Evolutionary conservation across 2,113 vertebrate genomes (phyloP).

Genomic region (Podarcis muralis): DNA sequence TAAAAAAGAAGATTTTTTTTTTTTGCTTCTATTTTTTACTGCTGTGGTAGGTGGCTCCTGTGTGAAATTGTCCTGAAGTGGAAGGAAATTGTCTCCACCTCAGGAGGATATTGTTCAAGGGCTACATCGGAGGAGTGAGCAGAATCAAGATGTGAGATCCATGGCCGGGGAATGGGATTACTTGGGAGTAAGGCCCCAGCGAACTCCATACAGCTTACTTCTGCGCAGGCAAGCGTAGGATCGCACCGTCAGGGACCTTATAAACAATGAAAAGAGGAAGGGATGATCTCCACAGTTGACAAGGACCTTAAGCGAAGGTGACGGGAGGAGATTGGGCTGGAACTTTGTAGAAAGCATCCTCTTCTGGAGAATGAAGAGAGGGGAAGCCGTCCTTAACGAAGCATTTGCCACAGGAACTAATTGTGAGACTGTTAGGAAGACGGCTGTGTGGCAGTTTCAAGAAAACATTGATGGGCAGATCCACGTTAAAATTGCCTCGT

Average conservation of each 20-base stretch:
- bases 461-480: background rate
- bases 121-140: too few species aligned
- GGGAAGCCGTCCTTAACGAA: too few species aligned
- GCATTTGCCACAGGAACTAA: background rate
- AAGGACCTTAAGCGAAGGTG: background rate
- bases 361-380: background rate
- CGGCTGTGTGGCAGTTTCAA: background rate
- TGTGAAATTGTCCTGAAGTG: slow-evolving; percentile 25
- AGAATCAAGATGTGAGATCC: slow-evolving; percentile 21
- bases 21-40: slow-evolving; percentile 55
- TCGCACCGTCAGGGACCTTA: too few species aligned
- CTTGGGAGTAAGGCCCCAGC: too few species aligned
- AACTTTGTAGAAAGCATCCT: background rate
- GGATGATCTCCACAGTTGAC: background rate
- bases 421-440: background rate
- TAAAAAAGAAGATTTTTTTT: slow-evolving; percentile 16
- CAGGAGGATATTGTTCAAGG: background rate
- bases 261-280: background rate
- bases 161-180: background rate
- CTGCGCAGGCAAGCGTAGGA: background rate
- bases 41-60: background rate
- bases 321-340: background rate
- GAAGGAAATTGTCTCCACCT: background rate
- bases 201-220: background rate
- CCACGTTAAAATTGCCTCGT: background rate